phyloP scores from a whole-genome alignment of 2,113 vertebrate genomes.

The Ailuropoda melanoleuca region DNA sequence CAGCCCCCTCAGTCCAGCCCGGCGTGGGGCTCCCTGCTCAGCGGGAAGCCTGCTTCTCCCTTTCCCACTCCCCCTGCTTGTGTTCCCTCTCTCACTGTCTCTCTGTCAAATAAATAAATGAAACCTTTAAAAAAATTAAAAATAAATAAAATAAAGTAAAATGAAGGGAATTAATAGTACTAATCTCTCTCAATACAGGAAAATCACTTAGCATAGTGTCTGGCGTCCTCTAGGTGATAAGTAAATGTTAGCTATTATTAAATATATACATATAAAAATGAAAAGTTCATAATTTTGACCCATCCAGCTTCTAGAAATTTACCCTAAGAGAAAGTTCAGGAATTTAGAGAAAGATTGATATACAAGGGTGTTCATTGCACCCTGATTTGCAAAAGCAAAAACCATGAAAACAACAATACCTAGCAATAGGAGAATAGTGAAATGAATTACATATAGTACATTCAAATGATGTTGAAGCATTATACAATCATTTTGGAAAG shows the following conservation, averaged over 20 bases:
- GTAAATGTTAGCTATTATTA: slow-evolving; percentile 8
- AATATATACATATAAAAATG: neutral
- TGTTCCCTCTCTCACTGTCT: too few species aligned
- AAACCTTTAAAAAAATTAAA: too few species aligned
- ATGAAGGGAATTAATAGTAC: neutral
- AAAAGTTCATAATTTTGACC: slow-evolving; percentile 22
- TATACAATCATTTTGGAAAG: slow-evolving; percentile 1
- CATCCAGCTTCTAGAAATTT: slow-evolving; percentile 27
- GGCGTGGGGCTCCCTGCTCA: too few species aligned
- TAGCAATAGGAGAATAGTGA: neutral
- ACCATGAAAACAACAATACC: neutral
- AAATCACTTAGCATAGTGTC: neutral
- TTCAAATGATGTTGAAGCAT: neutral
- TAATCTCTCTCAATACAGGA: neutral
- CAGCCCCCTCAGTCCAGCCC: too few species aligned
- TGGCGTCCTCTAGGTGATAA: neutral
- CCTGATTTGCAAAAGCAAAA: neutral
- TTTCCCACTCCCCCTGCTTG: too few species aligned
- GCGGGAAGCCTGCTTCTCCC: too few species aligned
- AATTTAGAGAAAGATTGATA: neutral
- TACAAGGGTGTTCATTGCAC: neutral
- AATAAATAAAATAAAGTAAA: neutral
- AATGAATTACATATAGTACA: neutral
- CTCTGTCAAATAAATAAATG: too few species aligned
- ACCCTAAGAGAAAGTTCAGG: slow-evolving; percentile 13